Conservation (phyloP, 2,797 vertebrate species). For the Hippocampus kuda region DNA sequence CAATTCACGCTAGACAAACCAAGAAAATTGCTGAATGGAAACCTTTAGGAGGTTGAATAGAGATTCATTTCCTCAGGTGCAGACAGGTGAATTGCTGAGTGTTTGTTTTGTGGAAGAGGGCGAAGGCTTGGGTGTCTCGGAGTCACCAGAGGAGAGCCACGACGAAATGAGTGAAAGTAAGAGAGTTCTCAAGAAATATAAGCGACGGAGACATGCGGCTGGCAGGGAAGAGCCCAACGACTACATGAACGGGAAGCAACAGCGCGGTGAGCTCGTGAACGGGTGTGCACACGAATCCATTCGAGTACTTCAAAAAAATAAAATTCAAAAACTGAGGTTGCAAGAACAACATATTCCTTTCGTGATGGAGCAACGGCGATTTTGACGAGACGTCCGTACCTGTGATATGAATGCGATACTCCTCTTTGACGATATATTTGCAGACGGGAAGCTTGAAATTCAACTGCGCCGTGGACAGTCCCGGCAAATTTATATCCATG, state of each 20-base stretch:
- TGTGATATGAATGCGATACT: slow-evolving; percentile 96
- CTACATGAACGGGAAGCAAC: neutral
- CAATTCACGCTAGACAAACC: no score
- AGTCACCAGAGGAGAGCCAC: slow-evolving; percentile 28
- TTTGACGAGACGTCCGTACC: slow-evolving; percentile 57
- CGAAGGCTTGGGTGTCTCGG: slow-evolving; percentile 33
- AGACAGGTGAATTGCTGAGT: slow-evolving; percentile 40
- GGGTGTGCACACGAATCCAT: no score
- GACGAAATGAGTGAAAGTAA: slow-evolving; percentile 10
- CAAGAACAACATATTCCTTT: neutral
- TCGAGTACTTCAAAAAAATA: no score
- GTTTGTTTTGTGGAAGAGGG: slow-evolving; percentile 49
- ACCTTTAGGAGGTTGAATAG: slow-evolving; percentile 42
- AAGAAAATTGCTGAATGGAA: no score
- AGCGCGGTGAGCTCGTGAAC: neutral
- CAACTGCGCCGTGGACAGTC: slow-evolving; percentile 85
- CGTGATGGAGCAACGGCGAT: neutral
- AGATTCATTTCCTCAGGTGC: slow-evolving; percentile 59
- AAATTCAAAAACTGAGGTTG: no score
- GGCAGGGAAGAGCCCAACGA: neutral
- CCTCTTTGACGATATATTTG: slow-evolving; percentile 88
- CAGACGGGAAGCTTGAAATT: slow-evolving; percentile 90
- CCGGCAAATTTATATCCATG: slow-evolving; percentile 92
- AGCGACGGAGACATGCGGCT: neutral
- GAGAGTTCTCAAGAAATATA: neutral